Evolutionary conservation across 1,140 invertebrate genomes (phyloP), one percentile per base, ranked within the genome.

Genomic region (Drosophila sp.): DNA sequence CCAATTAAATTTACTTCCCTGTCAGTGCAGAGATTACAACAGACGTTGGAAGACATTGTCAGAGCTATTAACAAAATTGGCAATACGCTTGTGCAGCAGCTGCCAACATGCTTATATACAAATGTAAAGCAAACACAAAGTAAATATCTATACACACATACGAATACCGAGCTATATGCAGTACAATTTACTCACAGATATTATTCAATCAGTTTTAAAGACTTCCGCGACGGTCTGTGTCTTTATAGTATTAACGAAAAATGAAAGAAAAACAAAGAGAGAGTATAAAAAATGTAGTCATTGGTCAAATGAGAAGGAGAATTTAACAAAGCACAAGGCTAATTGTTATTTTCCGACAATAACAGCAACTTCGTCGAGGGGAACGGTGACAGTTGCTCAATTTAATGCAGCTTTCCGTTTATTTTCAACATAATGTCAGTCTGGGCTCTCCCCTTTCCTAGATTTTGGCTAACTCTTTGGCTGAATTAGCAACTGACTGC

Each of bases 281-380:
- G 72, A 61, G 67, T 46, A 50, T 25, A 50, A 78, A 72, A 64
- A 82, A 82, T 76, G 72, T 79, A 89, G 51, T 83, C 79, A 77
- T 80, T 76, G 79, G 80, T 82, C 79, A 89, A 89, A 83, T 74
- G 57, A 71, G 67, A 34, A 16, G 14, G 21, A 51, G 46, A 61
- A 32, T 38, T 29, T 29, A 59, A 59, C 70, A 53, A 63, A 62
- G 66, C n/a, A 21, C 67, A 79, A 76, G 63, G 76, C 83, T 89
- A 89, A 89, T 89, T 89, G 83, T 80, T 79, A 89, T 89, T 89
- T 89, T 89, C 83, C 83, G 83, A 89, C 83, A 89, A 72, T 76
- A 77, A 80, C 70, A 76, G 38, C 59, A 61, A 34, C 25, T 50
- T 50, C 7, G 6, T 13, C 53, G 45, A 57, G 48, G 57, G 64